These are phyloP conservation scores for Cylindroiulus punctatus DNA, from an alignment of 2,888 invertebrate species.

Conservation along the genomic window DNA sequence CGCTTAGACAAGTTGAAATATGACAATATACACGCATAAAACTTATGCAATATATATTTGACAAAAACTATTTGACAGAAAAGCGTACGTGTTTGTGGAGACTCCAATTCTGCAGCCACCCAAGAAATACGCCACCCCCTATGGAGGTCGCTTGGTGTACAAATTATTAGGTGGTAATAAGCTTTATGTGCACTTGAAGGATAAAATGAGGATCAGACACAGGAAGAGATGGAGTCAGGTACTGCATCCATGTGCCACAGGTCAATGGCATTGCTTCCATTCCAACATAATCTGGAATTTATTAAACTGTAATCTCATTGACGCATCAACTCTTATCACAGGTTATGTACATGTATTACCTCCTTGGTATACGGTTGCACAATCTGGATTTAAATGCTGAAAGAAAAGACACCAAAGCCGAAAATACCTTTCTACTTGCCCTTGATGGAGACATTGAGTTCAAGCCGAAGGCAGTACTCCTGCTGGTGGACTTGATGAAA, in stretches of 20 bases:
- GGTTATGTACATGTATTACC: conserved; percentile 64
- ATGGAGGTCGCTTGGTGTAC: conserved; percentile 87
- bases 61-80: not conserved
- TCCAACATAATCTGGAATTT: too few relatives aligned
- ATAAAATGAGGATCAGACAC: conserved; percentile 86
- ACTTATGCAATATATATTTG: too few relatives aligned
- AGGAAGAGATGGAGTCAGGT: conserved; percentile 94
- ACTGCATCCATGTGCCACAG: too few relatives aligned
- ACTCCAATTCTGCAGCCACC: not conserved
- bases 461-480: conserved; percentile 91
- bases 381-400: too few relatives aligned
- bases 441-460: conserved; percentile 73
- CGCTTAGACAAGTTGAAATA: not conserved
- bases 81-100: not conserved
- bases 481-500: conserved; percentile 97
- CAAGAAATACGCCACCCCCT: conserved; percentile 72
- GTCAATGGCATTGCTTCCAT: too few relatives aligned
- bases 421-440: too few relatives aligned
- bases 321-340: too few relatives aligned
- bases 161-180: conserved; percentile 84
- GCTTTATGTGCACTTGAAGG: conserved; percentile 87
- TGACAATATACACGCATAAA: too few relatives aligned
- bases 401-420: too few relatives aligned
- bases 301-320: too few relatives aligned
- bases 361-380: conserved; percentile 86